Evolutionary conservation across 2,888 invertebrate genomes (phyloP).

Genomic region (Neoascia interrupta): DNA sequence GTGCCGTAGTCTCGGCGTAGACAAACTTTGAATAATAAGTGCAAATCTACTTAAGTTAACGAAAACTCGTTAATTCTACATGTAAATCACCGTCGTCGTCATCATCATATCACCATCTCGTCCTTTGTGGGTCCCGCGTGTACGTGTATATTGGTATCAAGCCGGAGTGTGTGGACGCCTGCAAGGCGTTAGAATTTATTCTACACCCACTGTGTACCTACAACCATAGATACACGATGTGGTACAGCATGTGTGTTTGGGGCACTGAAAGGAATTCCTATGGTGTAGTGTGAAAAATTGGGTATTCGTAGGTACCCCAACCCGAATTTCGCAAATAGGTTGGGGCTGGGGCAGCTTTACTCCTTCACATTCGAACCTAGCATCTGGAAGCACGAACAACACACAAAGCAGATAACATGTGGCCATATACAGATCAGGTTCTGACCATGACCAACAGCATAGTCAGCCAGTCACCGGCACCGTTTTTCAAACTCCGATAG

Average conservation of each 20-base stretch:
- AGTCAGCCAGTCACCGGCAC: neutral
- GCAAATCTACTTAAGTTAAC: constrained; percentile 69
- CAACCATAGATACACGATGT: too few relatives aligned
- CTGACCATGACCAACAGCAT: constrained; percentile 57
- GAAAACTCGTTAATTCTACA: constrained; percentile 69
- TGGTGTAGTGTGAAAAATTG: constrained; percentile 55
- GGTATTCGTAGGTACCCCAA: constrained; percentile 50
- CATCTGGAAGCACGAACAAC: constrained; percentile 34
- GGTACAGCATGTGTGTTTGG: neutral
- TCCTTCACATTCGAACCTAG: constrained; percentile 36
- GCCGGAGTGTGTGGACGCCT: constrained; percentile 40
- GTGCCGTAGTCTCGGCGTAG: constrained; percentile 51
- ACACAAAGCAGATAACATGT: constrained; percentile 50
- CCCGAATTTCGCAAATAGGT: constrained; percentile 40
- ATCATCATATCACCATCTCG: constrained; percentile 56
- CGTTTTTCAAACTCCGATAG: constrained; percentile 50
- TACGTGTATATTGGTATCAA: constrained; percentile 25
- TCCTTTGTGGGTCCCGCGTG: constrained; percentile 28
- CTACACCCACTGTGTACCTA: constrained; percentile 26
- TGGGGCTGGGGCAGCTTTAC: neutral
- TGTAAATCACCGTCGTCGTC: constrained; percentile 67
- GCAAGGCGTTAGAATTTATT: constrained; percentile 51
- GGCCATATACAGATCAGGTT: constrained; percentile 22
- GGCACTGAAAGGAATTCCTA: constrained; percentile 59
- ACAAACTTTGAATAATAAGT: constrained; percentile 70